Conservation (phyloP, 2,797 vertebrate species). For the Thripadectes ignobilis region DNA sequence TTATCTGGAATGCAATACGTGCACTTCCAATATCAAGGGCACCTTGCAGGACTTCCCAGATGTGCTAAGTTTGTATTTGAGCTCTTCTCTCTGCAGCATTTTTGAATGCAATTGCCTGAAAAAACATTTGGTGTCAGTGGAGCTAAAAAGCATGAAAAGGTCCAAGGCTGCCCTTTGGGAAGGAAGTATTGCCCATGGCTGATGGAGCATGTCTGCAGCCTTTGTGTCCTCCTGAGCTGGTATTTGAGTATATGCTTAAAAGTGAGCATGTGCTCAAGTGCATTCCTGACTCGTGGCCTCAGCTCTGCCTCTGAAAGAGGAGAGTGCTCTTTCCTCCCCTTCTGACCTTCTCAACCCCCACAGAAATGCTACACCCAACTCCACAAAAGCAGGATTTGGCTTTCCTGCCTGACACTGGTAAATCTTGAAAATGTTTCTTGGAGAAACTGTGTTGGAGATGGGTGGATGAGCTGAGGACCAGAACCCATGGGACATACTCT, state of each 20-base stretch:
- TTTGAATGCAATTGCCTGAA: neutral
- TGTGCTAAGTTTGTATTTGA: neutral
- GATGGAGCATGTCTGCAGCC: neutral
- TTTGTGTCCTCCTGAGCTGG: neutral
- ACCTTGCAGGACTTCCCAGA: neutral
- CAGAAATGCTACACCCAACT: neutral
- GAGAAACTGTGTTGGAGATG: neutral
- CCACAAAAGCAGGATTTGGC: neutral
- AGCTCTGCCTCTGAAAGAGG: neutral
- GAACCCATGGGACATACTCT: fast-evolving
- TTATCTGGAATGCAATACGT: fast-evolving
- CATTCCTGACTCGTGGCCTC: neutral
- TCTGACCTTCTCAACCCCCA: fast-evolving
- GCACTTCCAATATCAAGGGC: neutral
- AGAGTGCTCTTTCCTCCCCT: neutral
- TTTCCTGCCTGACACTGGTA: neutral
- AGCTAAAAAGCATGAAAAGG: neutral
- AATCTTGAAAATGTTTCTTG: neutral
- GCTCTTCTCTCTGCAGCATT: fast-evolving
- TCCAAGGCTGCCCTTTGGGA: neutral
- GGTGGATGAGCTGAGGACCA: neutral
- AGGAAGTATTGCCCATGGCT: neutral
- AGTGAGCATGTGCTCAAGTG: neutral
- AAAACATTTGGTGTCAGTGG: neutral
- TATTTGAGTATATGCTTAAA: neutral